phyloP scores from a whole-genome alignment of 1,140 invertebrate species.

The Thrips palmi region DNA sequence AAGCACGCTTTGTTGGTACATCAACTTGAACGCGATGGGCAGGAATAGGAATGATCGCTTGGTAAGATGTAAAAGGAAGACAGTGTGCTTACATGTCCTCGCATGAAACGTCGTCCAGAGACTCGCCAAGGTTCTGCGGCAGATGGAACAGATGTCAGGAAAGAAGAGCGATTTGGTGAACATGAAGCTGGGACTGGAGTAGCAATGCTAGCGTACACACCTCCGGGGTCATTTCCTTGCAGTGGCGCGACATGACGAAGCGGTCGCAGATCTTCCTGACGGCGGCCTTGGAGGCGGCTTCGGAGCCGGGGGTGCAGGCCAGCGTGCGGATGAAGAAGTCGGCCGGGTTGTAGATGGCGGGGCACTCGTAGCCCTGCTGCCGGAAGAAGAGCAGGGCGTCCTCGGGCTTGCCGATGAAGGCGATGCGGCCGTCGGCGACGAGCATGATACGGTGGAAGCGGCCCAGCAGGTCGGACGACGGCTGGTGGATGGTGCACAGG shows the following conservation, averaged over 20 bases:
- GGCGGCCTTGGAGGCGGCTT: constrained; percentile 38
- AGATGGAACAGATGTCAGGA: too few species aligned
- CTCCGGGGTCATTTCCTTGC: constrained; percentile 46
- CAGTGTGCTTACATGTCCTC: too few species aligned
- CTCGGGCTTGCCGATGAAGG: constrained; percentile 59
- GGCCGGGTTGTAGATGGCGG: constrained; percentile 73
- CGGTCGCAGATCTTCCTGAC: constrained; percentile 55
- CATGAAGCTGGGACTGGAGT: too few species aligned
- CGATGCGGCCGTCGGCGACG: constrained; percentile 74
- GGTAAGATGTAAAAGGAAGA: too few species aligned
- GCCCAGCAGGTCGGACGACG: constrained; percentile 78
- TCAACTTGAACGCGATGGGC: too few species aligned
- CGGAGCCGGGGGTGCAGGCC: constrained; percentile 51
- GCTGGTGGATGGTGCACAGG: constrained; percentile 92
- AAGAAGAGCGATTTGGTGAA: too few species aligned
- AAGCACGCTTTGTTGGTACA: too few species aligned
- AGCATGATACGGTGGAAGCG: constrained; percentile 75
- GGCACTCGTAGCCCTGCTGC: constrained; percentile 57
- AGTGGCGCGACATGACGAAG: constrained; percentile 54
- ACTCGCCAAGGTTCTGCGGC: too few species aligned
- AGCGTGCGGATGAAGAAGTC: constrained; percentile 80
- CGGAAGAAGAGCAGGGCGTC: constrained; percentile 64
- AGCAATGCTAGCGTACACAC: too few species aligned
- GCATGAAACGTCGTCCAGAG: too few species aligned
- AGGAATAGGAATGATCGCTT: too few species aligned